Conservation (phyloP, 23 tunicate species). For the Trididemnum nubilum region DNA sequence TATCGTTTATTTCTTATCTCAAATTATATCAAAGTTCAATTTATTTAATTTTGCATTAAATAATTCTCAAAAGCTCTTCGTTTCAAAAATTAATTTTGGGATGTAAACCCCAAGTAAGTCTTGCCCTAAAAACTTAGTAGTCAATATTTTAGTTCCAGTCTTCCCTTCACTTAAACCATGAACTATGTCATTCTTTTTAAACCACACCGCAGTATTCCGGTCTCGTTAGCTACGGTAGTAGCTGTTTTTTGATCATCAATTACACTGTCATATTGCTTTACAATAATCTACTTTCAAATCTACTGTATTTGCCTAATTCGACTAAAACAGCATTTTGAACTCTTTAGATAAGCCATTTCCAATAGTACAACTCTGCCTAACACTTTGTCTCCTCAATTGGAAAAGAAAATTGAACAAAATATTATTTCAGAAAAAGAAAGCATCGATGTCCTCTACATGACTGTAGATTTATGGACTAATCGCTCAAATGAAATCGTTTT, state of each 20-base stretch:
- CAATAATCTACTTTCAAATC: no score
- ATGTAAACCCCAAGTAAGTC: slow-evolving; percentile 18
- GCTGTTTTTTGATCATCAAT: no score
- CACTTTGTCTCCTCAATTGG: neutral
- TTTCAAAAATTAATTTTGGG: slow-evolving; percentile 17
- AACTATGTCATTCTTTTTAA: no score
- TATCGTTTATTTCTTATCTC: neutral
- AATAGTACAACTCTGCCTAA: neutral
- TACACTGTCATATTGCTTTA: no score
- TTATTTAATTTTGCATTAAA: neutral
- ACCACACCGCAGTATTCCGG: no score
- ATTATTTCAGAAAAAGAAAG: neutral
- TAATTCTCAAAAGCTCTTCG: slow-evolving; percentile 2
- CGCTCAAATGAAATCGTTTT: neutral
- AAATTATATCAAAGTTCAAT: neutral
- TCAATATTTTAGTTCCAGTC: no score
- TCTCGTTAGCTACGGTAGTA: no score
- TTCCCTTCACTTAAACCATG: no score
- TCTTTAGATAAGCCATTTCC: neutral
- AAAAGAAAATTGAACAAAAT: neutral
- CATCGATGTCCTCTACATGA: neutral
- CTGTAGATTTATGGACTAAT: neutral
- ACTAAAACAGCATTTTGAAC: neutral
- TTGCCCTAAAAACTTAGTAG: neutral
- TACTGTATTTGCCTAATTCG: neutral